Conservation (phyloP, 2,113 vertebrate genomes). For the Enhydra lutris region DNA sequence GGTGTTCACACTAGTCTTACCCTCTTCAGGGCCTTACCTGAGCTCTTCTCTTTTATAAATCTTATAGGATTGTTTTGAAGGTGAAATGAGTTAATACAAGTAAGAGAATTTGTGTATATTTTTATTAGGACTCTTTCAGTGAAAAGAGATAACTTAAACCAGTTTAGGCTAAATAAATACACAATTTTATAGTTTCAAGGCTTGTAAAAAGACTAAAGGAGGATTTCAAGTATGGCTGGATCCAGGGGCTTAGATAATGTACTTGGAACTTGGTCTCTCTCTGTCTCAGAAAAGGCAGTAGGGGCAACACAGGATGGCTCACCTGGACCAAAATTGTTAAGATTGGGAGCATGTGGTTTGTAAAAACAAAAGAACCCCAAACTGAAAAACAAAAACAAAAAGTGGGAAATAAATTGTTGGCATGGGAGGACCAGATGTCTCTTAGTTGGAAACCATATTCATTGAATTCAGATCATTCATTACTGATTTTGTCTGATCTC, state of each 20-base stretch:
- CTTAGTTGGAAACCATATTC: neutral
- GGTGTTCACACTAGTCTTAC: neutral
- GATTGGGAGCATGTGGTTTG: neutral
- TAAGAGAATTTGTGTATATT: neutral
- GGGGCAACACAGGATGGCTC: neutral
- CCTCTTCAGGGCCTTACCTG: neutral
- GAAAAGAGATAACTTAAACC: neutral
- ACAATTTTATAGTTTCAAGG: neutral
- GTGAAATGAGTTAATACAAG: neutral
- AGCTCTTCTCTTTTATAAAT: neutral
- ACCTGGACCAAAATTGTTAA: neutral
- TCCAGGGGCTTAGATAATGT: neutral
- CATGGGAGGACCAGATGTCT: neutral
- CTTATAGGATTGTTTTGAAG: neutral
- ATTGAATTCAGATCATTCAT: neutral
- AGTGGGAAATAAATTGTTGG: neutral
- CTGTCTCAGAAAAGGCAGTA: neutral
- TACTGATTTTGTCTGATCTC: neutral
- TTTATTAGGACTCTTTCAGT: neutral
- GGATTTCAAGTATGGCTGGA: slow-evolving; percentile 5
- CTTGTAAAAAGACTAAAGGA: neutral
- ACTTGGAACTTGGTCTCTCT: neutral
- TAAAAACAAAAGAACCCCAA: neutral
- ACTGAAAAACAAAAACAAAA: neutral
- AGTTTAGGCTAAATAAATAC: neutral